Conservation (phyloP, 2,888 invertebrate species). For the Ceramica pisi region DNA sequence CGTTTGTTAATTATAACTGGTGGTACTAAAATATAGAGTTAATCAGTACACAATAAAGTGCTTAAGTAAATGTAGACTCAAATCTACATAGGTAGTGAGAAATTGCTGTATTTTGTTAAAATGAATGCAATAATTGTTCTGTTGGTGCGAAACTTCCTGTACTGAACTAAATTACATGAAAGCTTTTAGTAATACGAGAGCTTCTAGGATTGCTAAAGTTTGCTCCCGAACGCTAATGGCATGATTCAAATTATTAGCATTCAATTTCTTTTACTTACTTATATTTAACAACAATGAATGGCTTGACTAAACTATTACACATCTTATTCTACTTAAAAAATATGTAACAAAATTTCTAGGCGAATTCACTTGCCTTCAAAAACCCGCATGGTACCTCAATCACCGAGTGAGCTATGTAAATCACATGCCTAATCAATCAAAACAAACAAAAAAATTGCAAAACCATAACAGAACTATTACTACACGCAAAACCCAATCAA, state of each 20-base stretch:
- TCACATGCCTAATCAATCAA: not conserved
- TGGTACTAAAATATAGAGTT: slow-evolving; percentile 44
- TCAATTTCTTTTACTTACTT: not conserved
- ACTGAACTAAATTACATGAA: not conserved
- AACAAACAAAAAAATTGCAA: slow-evolving; percentile 26
- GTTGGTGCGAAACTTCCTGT: not conserved
- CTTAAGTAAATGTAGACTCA: slow-evolving; percentile 17
- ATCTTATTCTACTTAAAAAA: not conserved
- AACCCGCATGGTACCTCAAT: not conserved
- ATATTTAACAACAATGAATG: not conserved
- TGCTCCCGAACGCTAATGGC: not conserved
- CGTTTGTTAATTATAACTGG: slow-evolving; percentile 55
- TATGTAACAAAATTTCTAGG: not conserved
- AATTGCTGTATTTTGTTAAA: slow-evolving; percentile 17
- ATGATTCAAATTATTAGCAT: not conserved
- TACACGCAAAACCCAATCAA: slow-evolving; percentile 56
- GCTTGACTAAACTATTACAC: not conserved
- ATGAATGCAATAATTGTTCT: slow-evolving; percentile 3
- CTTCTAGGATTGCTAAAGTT: not conserved
- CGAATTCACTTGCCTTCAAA: not conserved
- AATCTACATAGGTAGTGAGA: slow-evolving; percentile 8
- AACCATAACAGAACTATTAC: slow-evolving; percentile 33
- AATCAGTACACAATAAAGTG: slow-evolving; percentile 29
- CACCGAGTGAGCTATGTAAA: not conserved
- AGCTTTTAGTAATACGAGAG: slow-evolving; percentile 5